Percentiles rank a stretch among this genome's conserved stretches.
phyloP scores from a whole-genome alignment of 2,113 vertebrate genomes.

The Apistogramma diplotaenia region DNA sequence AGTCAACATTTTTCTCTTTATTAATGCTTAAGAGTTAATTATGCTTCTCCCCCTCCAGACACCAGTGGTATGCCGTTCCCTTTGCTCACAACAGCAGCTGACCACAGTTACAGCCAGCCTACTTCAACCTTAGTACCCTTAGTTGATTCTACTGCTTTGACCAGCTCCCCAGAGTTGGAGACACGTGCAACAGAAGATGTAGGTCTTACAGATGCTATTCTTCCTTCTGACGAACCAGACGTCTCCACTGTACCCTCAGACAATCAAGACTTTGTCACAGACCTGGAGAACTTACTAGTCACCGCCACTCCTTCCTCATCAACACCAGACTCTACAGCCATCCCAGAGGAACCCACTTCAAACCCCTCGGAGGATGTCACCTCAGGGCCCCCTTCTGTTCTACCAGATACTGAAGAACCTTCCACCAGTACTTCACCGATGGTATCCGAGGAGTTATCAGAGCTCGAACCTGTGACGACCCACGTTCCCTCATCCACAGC shows the following conservation, averaged over 20 bases:
- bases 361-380: neutral
- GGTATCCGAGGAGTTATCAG: neutral
- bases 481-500: neutral
- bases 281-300: neutral
- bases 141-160: neutral
- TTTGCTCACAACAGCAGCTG: neutral
- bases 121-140: neutral
- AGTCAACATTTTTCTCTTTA: neutral
- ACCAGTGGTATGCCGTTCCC: neutral
- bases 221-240: neutral
- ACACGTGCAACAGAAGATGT: neutral
- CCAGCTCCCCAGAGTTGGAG: neutral
- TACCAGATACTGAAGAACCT: neutral
- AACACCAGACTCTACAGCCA: neutral
- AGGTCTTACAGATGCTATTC: neutral
- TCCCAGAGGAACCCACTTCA: neutral
- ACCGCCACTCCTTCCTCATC: neutral
- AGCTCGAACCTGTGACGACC: neutral
- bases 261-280: neutral
- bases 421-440: neutral
- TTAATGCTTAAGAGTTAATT: neutral
- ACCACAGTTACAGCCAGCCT: neutral
- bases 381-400: neutral
- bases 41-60: slow-evolving; percentile 3
- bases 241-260: neutral